A percentile compares a stretch with the other conserved stretches of the same genome.
Conservation (phyloP, 1,140 invertebrate genomes). For the Drosophila arizonae region DNA sequence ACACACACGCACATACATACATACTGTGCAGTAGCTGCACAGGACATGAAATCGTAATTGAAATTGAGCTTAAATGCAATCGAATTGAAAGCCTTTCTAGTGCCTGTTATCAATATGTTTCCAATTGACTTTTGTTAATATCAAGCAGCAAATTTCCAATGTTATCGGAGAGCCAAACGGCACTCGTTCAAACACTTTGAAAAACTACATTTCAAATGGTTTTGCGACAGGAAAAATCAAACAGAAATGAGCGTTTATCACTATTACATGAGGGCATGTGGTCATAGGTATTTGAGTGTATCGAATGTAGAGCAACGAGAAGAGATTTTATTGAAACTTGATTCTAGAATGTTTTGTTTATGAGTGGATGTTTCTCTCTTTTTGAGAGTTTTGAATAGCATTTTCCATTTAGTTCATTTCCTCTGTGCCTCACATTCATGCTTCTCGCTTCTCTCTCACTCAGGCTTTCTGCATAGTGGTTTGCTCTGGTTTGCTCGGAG, state of each 20-base stretch:
- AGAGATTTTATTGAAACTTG: no score
- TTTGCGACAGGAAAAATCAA: no score
- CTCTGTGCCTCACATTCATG: no score
- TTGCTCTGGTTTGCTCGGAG: no score
- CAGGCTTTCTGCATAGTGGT: no score
- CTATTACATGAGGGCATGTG: not conserved
- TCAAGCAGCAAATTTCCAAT: conserved; percentile 3
- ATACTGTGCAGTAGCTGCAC: not conserved
- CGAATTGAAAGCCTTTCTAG: conserved; percentile 30
- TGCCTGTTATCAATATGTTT: conserved; percentile 51
- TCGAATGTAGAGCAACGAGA: not conserved
- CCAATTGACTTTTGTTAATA: conserved; percentile 48
- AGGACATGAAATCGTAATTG: conserved; percentile 28
- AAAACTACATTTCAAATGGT: no score
- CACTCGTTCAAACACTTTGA: not conserved
- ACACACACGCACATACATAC: not conserved
- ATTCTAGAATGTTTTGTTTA: no score
- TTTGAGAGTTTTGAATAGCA: no score
- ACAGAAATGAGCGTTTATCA: no score
- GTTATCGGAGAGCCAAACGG: not conserved
- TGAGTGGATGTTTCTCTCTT: no score
- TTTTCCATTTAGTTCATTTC: no score
- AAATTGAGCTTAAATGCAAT: conserved; percentile 44
- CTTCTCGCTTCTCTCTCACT: no score
- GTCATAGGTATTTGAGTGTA: not conserved